These are phyloP conservation scores for Patagioenas fasciata DNA, from an alignment of 2,113 vertebrate genomes.

Conservation along the genomic window DNA sequence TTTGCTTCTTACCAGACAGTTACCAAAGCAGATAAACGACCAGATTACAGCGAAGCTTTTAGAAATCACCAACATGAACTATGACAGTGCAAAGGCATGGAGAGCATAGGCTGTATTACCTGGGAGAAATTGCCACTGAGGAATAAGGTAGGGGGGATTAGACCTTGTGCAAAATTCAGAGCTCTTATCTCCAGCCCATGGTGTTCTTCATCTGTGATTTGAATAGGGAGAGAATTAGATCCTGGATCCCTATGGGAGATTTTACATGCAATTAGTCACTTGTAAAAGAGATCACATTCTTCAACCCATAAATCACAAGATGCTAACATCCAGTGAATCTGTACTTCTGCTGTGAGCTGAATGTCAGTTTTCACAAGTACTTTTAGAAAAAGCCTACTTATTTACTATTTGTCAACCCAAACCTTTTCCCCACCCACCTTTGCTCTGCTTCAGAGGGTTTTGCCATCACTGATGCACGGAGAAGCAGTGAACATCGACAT, in stretches of 20 bases:
- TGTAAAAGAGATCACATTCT: not conserved
- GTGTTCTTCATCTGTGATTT: not conserved
- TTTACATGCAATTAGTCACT: not conserved
- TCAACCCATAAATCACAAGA: not conserved
- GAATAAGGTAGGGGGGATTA: not conserved
- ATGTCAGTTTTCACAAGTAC: not conserved
- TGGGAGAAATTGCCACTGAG: not conserved
- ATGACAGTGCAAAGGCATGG: not conserved
- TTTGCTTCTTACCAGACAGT: not conserved
- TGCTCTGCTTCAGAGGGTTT: conserved; percentile 66
- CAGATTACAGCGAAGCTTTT: not conserved
- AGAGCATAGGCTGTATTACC: not conserved
- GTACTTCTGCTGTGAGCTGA: not conserved
- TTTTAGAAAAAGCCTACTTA: not conserved
- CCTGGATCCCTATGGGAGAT: not conserved
- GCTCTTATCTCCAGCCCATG: not conserved
- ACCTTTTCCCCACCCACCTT: not conserved
- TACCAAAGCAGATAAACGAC: not conserved
- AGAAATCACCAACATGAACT: not conserved
- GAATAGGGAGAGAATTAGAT: not conserved
- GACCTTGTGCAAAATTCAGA: not conserved
- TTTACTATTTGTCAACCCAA: not conserved
- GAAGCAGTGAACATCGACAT: conserved; percentile 85
- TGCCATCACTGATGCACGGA: conserved; percentile 81
- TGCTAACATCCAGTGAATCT: not conserved